Percentiles rank a stretch among this genome's conserved stretches.
These are phyloP conservation scores for Peromyscus aztecus DNA, from an alignment of 2,797 vertebrate species.

Conservation along the genomic window DNA sequence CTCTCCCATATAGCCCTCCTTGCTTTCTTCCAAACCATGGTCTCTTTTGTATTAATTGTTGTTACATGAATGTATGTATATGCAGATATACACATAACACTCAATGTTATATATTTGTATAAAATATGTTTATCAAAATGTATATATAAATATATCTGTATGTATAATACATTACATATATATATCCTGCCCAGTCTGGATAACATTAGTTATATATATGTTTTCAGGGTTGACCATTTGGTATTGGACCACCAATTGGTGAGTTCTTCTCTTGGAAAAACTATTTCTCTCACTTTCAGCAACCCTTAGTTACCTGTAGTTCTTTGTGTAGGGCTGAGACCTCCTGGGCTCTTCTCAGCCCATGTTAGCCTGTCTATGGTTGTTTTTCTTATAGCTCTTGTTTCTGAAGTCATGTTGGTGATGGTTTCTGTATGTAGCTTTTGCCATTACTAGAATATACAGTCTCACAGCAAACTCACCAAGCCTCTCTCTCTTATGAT, in stretches of 20 bases:
- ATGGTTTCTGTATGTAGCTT: not conserved
- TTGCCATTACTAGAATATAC: not conserved
- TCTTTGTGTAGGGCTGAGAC: too few relatives aligned
- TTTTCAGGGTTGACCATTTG: too few relatives aligned
- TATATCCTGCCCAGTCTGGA: not conserved
- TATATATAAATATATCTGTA: not conserved
- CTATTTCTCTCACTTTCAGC: too few relatives aligned
- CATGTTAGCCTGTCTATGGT: not conserved
- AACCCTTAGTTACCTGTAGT: too few relatives aligned
- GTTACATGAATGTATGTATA: not conserved
- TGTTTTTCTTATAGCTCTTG: not conserved
- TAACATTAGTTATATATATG: not conserved
- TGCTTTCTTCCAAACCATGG: not conserved
- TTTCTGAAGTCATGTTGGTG: not conserved
- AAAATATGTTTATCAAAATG: not conserved
- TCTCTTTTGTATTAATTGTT: not conserved
- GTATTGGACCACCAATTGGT: too few relatives aligned
- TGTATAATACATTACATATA: not conserved
- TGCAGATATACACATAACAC: not conserved
- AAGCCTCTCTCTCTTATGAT: not conserved
- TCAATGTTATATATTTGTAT: not conserved
- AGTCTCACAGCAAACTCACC: not conserved
- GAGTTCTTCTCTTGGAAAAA: too few relatives aligned
- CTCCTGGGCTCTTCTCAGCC: not conserved
- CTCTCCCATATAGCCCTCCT: too few relatives aligned